Evolutionary conservation across 2,113 vertebrate genomes (phyloP), one percentile per base, ranked within the genome.

Genomic region (Etheostoma spectabile): DNA sequence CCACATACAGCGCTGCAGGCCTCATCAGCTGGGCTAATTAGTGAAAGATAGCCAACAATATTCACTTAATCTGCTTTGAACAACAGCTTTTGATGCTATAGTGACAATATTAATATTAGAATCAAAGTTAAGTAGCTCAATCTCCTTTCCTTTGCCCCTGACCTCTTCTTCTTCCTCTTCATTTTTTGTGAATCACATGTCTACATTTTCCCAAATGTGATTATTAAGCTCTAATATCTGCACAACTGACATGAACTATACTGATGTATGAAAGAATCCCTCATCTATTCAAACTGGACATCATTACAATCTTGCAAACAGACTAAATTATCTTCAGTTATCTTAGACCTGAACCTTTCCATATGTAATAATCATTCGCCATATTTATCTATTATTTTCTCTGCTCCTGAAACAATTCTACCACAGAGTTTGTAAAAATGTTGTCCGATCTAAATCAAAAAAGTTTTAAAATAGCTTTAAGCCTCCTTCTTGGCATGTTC

Each of bases 1-100:
- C 60, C 57, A 35, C 83, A 70, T 55, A 22, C 45, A 49, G 68
- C 55, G 77, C 82, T 45, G 10, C 15, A 74, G 83, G 56, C 77
- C 56, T 74, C 57, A 57, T 82, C 38, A 5, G 48, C 53, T 79
- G 63, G 60, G 65, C 62, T 53, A 53, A 75, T 83, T 73, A 53
- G 59, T 55, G 52, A 82, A 64, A 72, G 52, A 67, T 57, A 67
- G 53, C 66, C 59, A 22, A 48, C 51, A 52, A 18, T 48, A n/a
- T 66, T 86, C 53, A 24, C 51, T 53, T 57, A 3, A n/a, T 77
- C 27, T 72, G 59, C 67, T 42, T 51, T 64, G 35, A 77, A 46
- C 67, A 57, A 24, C 65, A 66, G 12, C 42, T 74, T 68, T 52
- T 65, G n/a, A 72, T 52, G 6, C 45, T 22, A 10, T 0, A 46